These are phyloP conservation scores for Campylorhamphus procurvoides DNA, from an alignment of 2,113 vertebrate genomes.

Conservation along the genomic window DNA sequence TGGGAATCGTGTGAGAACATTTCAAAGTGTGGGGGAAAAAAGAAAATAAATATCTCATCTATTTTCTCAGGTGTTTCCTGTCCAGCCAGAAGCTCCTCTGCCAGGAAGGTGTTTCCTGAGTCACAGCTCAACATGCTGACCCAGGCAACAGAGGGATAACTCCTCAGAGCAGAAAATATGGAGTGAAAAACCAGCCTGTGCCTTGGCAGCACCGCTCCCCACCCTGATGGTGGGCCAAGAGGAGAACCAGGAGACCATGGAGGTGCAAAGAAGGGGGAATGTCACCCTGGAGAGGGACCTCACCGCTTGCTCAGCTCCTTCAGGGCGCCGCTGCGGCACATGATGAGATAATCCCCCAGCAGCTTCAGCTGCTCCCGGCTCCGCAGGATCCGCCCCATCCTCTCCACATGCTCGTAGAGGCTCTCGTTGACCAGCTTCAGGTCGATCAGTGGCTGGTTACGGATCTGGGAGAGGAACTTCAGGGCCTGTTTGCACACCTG, in stretches of 20 bases:
- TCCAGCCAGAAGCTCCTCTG: not conserved
- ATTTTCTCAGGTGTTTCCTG: slow-evolving; percentile 58
- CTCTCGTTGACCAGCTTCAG: slow-evolving; percentile 86
- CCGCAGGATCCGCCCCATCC: slow-evolving; percentile 75
- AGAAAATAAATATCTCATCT: slow-evolving; percentile 1
- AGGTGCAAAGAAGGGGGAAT: not conserved
- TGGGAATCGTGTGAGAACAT: not conserved
- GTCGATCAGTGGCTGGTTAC: slow-evolving; percentile 87
- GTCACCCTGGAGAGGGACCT: not conserved
- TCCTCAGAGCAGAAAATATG: not conserved
- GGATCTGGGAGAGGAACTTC: slow-evolving; percentile 82
- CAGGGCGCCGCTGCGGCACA: slow-evolving; percentile 88
- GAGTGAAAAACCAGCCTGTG: not conserved
- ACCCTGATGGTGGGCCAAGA: fast-evolving
- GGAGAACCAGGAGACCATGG: not conserved
- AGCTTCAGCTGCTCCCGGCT: slow-evolving; percentile 87
- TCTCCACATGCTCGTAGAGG: slow-evolving; percentile 83
- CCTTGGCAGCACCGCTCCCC: fast-evolving
- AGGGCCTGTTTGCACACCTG: slow-evolving; percentile 87
- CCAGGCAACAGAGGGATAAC: not conserved
- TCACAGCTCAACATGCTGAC: not conserved
- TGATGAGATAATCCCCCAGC: slow-evolving; percentile 89
- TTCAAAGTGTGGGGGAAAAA: not conserved
- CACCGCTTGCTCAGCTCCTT: slow-evolving; percentile 82
- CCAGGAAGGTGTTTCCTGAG: slow-evolving; percentile 49